Conservation (phyloP, 2,797 vertebrate species). For the Galaxias olidus region DNA sequence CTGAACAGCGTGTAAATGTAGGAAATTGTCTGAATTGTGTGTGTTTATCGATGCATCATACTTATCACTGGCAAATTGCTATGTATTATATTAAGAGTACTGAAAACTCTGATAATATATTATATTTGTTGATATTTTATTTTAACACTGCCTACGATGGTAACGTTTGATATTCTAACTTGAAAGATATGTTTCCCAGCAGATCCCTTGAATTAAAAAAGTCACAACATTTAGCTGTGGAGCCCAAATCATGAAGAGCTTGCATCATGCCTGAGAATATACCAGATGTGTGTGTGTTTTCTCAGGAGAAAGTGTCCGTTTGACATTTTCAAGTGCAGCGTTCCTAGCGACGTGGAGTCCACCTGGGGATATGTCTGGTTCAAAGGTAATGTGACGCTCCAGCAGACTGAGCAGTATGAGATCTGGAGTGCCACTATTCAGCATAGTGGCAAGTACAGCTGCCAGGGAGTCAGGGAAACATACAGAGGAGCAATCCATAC, state of each 20-base stretch:
- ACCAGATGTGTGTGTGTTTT: conserved; percentile 60
- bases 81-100: no score
- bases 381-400: conserved; percentile 25
- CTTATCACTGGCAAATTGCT: no score
- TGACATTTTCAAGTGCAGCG: conserved; percentile 64
- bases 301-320: conserved; percentile 44
- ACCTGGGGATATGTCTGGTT: conserved; percentile 67
- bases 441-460: conserved; percentile 59
- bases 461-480: conserved; percentile 50
- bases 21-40: no score
- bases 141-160: no score
- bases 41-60: no score
- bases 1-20: no score
- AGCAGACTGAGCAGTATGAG: fast-evolving
- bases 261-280: background rate
- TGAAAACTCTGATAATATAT: no score
- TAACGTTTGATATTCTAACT: background rate
- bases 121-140: no score
- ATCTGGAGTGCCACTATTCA: conserved; percentile 22
- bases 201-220: background rate
- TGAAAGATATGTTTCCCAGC: background rate
- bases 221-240: conserved; percentile 5
- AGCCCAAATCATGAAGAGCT: no score
- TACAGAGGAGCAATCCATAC: conserved; percentile 10
- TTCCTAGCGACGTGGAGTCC: conserved; percentile 22